Conservation (phyloP, 2,888 invertebrate species). For the Auanema sp. region DNA sequence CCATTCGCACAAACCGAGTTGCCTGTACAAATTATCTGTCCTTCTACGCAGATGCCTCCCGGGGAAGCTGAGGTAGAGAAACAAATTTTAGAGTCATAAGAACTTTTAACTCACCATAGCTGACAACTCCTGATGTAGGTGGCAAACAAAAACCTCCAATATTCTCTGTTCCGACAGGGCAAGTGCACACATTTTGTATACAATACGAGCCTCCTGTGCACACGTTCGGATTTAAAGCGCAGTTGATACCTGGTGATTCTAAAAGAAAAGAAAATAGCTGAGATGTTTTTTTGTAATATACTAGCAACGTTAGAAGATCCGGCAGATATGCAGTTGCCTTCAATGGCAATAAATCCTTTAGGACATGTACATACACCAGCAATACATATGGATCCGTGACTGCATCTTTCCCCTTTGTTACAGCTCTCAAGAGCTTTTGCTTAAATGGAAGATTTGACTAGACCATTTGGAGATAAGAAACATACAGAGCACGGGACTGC, state of each 20-base stretch:
- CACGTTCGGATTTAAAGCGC: conserved; percentile 22
- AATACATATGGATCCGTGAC: conserved; percentile 20
- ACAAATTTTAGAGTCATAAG: not conserved
- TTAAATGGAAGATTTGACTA: not conserved
- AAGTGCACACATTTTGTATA: conserved; percentile 27
- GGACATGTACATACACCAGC: conserved; percentile 20
- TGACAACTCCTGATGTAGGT: conserved; percentile 1
- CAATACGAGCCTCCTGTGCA: conserved; percentile 42
- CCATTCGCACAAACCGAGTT: conserved; percentile 61
- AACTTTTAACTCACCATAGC: conserved; percentile 15
- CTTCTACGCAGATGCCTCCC: conserved; percentile 46
- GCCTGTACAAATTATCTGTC: conserved; percentile 47
- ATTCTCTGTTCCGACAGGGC: conserved; percentile 27
- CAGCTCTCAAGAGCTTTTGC: conserved; percentile 16
- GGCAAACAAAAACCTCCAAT: conserved; percentile 13
- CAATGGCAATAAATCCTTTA: conserved; percentile 12
- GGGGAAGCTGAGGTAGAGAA: conserved; percentile 43
- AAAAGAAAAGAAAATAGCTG: not conserved
- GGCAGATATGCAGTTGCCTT: conserved; percentile 19
- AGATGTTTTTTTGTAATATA: not conserved
- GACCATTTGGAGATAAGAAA: not conserved
- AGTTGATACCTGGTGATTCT: conserved; percentile 22
- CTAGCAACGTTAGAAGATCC: conserved; percentile 10
- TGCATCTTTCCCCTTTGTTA: conserved; percentile 13
- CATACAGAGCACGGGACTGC: conserved; percentile 13